phyloP scores from a whole-genome alignment of 2,113 vertebrate genomes.

The Leptocoma aspasia region DNA sequence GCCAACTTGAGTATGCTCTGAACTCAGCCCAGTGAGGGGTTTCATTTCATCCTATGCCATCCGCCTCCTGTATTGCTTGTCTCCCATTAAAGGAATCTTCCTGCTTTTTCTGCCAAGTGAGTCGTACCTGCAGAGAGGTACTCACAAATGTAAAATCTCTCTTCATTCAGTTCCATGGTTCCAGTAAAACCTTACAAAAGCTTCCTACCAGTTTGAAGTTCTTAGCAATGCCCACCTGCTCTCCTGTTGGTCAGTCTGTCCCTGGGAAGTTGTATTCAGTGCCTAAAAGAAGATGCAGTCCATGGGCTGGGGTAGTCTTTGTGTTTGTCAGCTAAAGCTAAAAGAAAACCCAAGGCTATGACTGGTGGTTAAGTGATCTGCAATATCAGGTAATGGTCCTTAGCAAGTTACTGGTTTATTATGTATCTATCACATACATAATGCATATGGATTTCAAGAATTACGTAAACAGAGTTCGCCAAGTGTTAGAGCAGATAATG shows the following conservation, averaged over 20 bases:
- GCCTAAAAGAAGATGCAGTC: not conserved
- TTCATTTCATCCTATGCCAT: not conserved
- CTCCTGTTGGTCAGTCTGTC: rapidly evolving
- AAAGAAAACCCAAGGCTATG: no score
- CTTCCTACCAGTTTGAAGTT: not conserved
- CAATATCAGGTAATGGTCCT: not conserved
- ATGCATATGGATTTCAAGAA: not conserved
- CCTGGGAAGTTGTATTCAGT: not conserved
- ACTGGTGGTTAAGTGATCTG: not conserved
- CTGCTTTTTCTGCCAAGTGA: not conserved
- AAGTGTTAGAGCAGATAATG: not conserved
- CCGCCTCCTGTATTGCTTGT: not conserved
- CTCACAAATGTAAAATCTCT: not conserved
- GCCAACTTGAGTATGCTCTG: not conserved
- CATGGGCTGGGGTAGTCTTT: no score
- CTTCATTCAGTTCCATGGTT: not conserved
- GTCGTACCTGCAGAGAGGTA: not conserved
- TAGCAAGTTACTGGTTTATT: not conserved
- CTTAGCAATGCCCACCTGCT: not conserved
- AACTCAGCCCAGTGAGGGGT: not conserved
- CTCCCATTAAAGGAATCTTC: not conserved
- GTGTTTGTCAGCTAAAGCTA: not conserved
- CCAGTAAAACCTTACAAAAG: not conserved
- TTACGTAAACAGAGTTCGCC: not conserved
- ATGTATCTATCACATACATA: not conserved